A percentile compares a stretch with the other conserved stretches of the same genome.
Evolutionary conservation across 2,113 vertebrate species (phyloP).

Genomic region (Brachypodius melanocephalos): DNA sequence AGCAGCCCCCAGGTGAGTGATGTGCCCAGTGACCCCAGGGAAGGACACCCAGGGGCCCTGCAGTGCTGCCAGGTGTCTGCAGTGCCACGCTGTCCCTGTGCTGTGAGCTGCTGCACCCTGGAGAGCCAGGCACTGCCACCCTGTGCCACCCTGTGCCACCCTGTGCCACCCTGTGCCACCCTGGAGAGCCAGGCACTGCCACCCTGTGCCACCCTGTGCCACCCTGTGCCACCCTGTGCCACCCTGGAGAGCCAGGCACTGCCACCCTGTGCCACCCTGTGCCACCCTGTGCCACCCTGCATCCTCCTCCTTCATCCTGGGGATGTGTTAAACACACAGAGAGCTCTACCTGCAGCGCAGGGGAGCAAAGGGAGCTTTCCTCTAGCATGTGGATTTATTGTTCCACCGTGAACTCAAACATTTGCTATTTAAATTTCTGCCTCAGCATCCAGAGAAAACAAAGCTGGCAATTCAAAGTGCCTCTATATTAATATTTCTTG

Average conservation of each 20-base stretch:
- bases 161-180: too few relatives aligned
- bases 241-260: too few relatives aligned
- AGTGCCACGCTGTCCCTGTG: background rate
- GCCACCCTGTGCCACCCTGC: too few relatives aligned
- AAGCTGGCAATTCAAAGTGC: background rate
- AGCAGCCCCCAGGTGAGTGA: background rate
- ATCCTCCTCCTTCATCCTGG: too few relatives aligned
- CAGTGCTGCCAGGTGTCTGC: background rate
- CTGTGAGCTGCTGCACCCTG: fast-evolving
- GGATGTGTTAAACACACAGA: background rate
- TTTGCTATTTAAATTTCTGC: slow-evolving; percentile 3
- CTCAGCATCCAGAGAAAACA: background rate
- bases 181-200: too few relatives aligned
- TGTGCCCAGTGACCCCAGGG: background rate
- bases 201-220: too few relatives aligned
- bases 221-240: too few relatives aligned
- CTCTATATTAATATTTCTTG: background rate
- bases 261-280: too few relatives aligned
- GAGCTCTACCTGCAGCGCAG: background rate
- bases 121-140: fast-evolving
- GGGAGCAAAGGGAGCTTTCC: background rate
- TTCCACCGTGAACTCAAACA: background rate
- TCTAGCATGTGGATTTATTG: background rate
- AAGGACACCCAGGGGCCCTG: background rate
- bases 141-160: background rate